Evolutionary conservation across 2,888 invertebrate genomes (phyloP), one percentile per base, ranked within the genome.

Genomic region (Epistrophella euchroma): DNA sequence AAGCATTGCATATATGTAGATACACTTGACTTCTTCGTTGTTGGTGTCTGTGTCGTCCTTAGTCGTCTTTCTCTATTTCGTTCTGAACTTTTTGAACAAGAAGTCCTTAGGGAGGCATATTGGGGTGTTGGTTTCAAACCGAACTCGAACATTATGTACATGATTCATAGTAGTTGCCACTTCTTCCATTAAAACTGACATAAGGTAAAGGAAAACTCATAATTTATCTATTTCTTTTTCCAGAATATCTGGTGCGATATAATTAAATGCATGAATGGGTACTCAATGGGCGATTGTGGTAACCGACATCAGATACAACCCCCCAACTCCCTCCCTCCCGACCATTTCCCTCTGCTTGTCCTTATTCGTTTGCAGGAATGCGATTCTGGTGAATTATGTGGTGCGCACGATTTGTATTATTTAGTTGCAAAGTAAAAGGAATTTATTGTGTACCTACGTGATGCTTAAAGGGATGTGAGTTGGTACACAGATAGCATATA

Each of bases 211-310:
- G 47, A 72, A 45, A 55, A 55, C 74, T 84, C 56, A 75, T 80
- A 76, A 76, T 62, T 62, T 73, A 76, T 71, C 72, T 43, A 72
- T 58, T 37, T 71, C 22, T 50, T 50, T 68, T 37, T 50, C 6
- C 32, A 32, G 19, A 15, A 32, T 68, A 28, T 55, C 72, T 56
- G 55, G 52, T 79, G 73, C 76, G 73, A 80, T 77, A 66, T 86
- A 82, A 86, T 86, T 86, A 82, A 78, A 78, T 77, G 86, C 81
- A 77, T 74, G 74, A 86, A 77, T 66, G 70, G 55, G 70, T 56
- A 19, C 73, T 73, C 70, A 77, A 86, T 70, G 77, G 72, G 68
- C 43, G 75, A 71, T 45, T 64, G 47, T 35, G 71, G 72, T 70
- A 55, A 66, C 32, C 62, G 7, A 32, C 72, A 35, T 28, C 62